A percentile compares a stretch with the other conserved stretches of the same genome.
Evolutionary conservation across 2,797 vertebrate species (phyloP).

Genomic region (Sebastes kiyomatsui): DNA sequence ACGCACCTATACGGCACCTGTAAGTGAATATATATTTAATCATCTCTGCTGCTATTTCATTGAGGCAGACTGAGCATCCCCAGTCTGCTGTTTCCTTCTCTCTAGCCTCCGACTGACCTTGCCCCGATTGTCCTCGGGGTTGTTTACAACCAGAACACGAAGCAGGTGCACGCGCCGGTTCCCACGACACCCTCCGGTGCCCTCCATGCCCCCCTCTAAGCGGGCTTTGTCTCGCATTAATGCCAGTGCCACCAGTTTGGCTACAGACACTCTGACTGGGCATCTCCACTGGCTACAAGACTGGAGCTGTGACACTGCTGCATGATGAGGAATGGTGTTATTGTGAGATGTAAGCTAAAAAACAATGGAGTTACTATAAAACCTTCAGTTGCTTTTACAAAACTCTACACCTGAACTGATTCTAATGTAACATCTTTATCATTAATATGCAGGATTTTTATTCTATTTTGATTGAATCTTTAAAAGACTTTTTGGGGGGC

Average conservation of each 20-base stretch:
- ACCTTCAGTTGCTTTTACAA: background rate
- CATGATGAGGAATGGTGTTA: background rate
- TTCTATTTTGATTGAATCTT: background rate
- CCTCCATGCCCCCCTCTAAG: constrained; percentile 32
- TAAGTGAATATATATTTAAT: background rate
- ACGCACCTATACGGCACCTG: background rate
- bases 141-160: constrained; percentile 66
- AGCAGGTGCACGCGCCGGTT: constrained; percentile 56
- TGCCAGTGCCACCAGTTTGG: constrained; percentile 22
- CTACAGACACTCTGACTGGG: background rate
- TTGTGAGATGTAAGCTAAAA: background rate
- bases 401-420: background rate
- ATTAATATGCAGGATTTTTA: background rate
- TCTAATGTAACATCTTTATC: background rate
- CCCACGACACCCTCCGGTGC: constrained; percentile 46
- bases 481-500: background rate
- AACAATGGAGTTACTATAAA: background rate
- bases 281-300: background rate
- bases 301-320: background rate
- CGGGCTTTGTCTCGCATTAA: constrained; percentile 30
- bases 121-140: constrained; percentile 41
- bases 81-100: constrained; percentile 24
- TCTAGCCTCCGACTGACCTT: constrained; percentile 28
- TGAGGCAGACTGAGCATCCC: constrained; percentile 3
- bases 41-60: background rate